phyloP scores from a whole-genome alignment of 2,113 vertebrate species.

The Myanophis thanlyinensis region DNA sequence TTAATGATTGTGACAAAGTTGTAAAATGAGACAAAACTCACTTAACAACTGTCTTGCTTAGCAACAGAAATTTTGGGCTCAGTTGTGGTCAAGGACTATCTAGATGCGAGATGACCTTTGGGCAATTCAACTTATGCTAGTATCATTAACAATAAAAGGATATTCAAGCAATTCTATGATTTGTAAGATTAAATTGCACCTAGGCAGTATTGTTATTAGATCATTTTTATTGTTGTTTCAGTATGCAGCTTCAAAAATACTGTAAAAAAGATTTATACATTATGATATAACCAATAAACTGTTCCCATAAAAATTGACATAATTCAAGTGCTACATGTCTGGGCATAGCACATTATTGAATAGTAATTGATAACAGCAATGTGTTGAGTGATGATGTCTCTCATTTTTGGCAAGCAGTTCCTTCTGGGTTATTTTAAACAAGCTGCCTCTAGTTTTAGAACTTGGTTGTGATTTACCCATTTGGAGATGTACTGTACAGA shows the following conservation, averaged over 20 bases:
- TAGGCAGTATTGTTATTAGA: neutral
- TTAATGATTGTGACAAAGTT: too few species aligned
- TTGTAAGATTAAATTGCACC: neutral
- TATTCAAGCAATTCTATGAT: neutral
- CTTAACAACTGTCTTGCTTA: too few species aligned
- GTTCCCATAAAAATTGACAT: neutral
- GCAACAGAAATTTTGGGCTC: too few species aligned
- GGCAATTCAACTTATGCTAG: neutral
- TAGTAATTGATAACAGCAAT: constrained; percentile 19
- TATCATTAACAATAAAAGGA: neutral
- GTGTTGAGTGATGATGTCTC: constrained; percentile 20
- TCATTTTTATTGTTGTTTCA: constrained; percentile 10
- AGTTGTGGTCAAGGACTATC: too few species aligned
- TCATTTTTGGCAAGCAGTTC: constrained; percentile 27
- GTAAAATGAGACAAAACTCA: too few species aligned
- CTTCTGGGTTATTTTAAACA: constrained; percentile 1
- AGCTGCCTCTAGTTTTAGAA: neutral
- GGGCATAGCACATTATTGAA: constrained; percentile 19
- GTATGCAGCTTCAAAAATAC: constrained; percentile 1
- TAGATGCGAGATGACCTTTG: neutral
- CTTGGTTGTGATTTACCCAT: neutral
- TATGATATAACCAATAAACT: neutral
- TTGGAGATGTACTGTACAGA: neutral
- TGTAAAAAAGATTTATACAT: constrained; percentile 18
- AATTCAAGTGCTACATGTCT: constrained; percentile 32